Evolutionary conservation across 2,888 invertebrate genomes (phyloP).

Genomic region (Caenorhabditis wallacei): DNA sequence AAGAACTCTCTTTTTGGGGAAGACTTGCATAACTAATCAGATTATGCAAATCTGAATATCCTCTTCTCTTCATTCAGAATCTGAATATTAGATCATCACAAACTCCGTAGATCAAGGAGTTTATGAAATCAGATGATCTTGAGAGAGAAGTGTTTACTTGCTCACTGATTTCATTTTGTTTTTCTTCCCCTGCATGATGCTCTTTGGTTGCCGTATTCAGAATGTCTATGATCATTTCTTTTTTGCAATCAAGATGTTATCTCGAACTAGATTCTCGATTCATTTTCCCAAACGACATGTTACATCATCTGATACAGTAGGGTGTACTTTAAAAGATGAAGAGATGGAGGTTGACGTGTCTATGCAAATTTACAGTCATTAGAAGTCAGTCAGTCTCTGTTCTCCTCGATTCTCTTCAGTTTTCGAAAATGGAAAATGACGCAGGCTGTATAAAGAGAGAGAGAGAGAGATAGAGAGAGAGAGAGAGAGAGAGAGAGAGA

Average conservation of each 20-base stretch:
- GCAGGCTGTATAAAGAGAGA: neutral
- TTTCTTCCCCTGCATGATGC: neutral
- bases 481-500: neutral
- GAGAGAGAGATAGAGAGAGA: too few species aligned
- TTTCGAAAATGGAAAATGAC: neutral
- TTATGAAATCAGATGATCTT: neutral
- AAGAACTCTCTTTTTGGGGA: too few species aligned
- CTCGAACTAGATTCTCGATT: too few species aligned
- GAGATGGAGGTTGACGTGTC: neutral
- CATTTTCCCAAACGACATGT: neutral
- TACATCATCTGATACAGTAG: neutral
- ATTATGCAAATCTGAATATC: neutral
- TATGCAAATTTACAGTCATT: conserved; percentile 2
- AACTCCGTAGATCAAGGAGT: neutral
- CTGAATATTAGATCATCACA: too few species aligned
- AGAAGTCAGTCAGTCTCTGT: neutral
- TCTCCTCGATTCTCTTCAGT: neutral
- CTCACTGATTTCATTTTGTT: conserved; percentile 1
- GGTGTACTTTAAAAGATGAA: neutral
- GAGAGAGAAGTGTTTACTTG: conserved; percentile 10
- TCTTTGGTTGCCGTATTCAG: neutral
- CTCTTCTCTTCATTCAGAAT: neutral
- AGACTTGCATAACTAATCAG: too few species aligned
- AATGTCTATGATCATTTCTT: too few species aligned
- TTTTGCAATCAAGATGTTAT: neutral